Evolutionary conservation across 2,113 vertebrate species (phyloP).

Genomic region (Pomatorhinus ruficollis): DNA sequence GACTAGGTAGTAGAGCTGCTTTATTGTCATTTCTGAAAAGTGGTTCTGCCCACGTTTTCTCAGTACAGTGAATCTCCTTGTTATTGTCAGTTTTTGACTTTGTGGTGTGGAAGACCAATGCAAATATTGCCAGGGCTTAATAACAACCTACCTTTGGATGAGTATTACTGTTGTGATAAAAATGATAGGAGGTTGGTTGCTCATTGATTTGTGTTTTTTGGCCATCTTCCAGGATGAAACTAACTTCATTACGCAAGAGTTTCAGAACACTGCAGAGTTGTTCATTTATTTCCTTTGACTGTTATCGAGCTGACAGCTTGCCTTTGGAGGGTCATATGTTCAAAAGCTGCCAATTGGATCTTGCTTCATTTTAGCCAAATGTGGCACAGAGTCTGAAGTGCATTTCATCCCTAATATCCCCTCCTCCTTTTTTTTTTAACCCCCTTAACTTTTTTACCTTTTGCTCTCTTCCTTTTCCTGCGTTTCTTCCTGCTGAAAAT

Average conservation of each 20-base stretch:
- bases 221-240: conserved; percentile 8
- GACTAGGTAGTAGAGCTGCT: neutral
- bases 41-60: neutral
- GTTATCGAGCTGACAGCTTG: neutral
- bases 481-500: neutral
- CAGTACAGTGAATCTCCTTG: neutral
- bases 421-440: accelerated
- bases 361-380: neutral
- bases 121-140: neutral
- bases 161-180: conserved; percentile 7
- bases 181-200: conserved; percentile 5
- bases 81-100: neutral
- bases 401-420: neutral
- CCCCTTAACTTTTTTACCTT: neutral
- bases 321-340: conserved; percentile 21
- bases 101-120: neutral
- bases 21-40: neutral
- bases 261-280: neutral
- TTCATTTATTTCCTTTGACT: conserved; percentile 49
- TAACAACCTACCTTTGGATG: neutral
- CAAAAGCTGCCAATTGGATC: conserved; percentile 14
- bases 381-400: neutral
- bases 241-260: conserved; percentile 40
- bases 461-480: neutral
- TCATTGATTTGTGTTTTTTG: conserved; percentile 46